A percentile compares a stretch with the other conserved stretches of the same genome.
Evolutionary conservation across 1,140 invertebrate species (phyloP).

Genomic region (Solenopsis fugax): DNA sequence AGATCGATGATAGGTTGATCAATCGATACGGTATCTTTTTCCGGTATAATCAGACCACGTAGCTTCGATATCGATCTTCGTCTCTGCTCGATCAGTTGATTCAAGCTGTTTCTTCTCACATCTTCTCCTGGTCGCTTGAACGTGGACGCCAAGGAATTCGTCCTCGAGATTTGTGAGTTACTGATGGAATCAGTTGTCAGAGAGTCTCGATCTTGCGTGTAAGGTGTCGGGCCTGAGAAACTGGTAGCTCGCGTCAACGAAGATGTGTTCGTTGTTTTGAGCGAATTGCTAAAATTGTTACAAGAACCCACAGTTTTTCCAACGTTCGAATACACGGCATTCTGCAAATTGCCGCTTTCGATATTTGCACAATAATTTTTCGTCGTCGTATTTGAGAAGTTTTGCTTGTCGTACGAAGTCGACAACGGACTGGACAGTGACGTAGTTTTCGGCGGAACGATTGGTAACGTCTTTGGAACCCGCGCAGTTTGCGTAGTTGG

Average conservation of each 20-base stretch:
- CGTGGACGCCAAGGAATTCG: constrained; percentile 84
- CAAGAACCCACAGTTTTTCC: constrained; percentile 8
- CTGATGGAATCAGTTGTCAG: neutral
- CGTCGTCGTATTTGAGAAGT: constrained; percentile 24
- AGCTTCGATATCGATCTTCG: constrained; percentile 93
- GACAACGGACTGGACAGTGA: neutral
- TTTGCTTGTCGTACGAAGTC: constrained; percentile 12
- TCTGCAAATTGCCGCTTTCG: constrained; percentile 12
- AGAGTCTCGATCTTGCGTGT: constrained; percentile 54
- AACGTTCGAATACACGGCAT: neutral
- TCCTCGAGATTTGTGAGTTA: constrained; percentile 79
- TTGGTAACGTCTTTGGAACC: constrained; percentile 53
- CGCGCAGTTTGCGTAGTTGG: constrained; percentile 28
- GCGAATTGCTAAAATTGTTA: neutral
- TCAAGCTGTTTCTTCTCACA: constrained; percentile 86
- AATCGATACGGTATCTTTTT: constrained; percentile 88
- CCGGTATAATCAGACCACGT: constrained; percentile 94
- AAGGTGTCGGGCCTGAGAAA: constrained; percentile 83
- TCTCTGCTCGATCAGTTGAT: constrained; percentile 92
- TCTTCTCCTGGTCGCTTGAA: constrained; percentile 82
- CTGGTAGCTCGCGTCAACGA: constrained; percentile 86
- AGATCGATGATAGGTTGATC: constrained; percentile 89
- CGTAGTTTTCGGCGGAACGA: constrained; percentile 54
- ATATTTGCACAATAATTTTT: neutral
- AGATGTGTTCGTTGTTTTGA: constrained; percentile 69